Percentiles rank a stretch among this genome's conserved stretches.
These are phyloP conservation scores for Papilio demoleus DNA, from an alignment of 2,888 invertebrate genomes.

Conservation along the genomic window DNA sequence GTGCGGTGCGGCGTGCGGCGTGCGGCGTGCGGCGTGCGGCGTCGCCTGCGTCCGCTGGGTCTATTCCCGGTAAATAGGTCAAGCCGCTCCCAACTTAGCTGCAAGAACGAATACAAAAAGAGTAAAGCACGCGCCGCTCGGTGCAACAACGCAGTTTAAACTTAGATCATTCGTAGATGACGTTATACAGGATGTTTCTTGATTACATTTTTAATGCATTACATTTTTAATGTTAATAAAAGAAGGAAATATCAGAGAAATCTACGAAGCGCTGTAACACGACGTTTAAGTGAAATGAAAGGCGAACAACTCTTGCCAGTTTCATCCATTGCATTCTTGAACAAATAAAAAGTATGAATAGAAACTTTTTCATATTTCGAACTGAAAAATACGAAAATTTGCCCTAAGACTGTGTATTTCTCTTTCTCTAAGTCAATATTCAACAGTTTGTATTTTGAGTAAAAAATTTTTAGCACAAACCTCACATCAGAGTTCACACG, in stretches of 20 bases:
- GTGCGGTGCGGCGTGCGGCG: slow-evolving; percentile 59
- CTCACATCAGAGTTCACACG: slow-evolving; percentile 53
- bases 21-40: slow-evolving; percentile 53
- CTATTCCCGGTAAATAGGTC: slow-evolving; percentile 82
- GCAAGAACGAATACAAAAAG: slow-evolving; percentile 83
- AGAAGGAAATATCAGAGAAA: neutral
- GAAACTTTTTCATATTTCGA: too few relatives aligned
- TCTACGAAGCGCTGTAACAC: neutral
- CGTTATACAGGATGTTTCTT: neutral
- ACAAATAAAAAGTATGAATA: too few relatives aligned
- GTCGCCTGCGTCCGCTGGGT: slow-evolving; percentile 60
- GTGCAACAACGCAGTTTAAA: slow-evolving; percentile 45
- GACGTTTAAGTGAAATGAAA: neutral
- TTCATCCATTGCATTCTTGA: too few relatives aligned
- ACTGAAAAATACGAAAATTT: too few relatives aligned
- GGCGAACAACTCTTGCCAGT: neutral
- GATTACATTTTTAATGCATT: neutral
- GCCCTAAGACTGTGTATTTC: too few relatives aligned
- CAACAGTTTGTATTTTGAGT: too few relatives aligned
- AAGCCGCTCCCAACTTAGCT: slow-evolving; percentile 79
- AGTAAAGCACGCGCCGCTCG: slow-evolving; percentile 69
- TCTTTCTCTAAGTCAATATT: too few relatives aligned
- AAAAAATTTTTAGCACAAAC: too few relatives aligned
- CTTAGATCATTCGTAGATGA: slow-evolving; percentile 12
- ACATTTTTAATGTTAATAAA: neutral